Evolutionary conservation across 2,797 vertebrate species (phyloP), one percentile per base, ranked within the genome.

Genomic region (Phoebastria nigripes): DNA sequence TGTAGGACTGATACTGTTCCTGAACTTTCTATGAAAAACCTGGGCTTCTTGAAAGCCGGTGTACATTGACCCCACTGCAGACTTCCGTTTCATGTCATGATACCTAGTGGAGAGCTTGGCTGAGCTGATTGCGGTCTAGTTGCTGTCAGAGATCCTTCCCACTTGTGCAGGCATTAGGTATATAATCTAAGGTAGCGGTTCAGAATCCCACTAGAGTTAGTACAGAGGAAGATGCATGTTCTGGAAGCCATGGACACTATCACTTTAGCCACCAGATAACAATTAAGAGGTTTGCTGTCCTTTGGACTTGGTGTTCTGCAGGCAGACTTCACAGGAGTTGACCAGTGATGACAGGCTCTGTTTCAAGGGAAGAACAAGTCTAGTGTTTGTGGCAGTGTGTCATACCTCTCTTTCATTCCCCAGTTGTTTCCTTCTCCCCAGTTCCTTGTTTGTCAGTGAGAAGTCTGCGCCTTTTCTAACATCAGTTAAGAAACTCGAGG

Each of bases 141-240:
- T 90, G n/a, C 35, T 87, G 51, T 58, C 66, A 20, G 35, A 31
- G 44, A 33, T 42, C 56, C 44, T 90, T 82, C n/a, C 52, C 29
- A 8, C 44, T 59, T 44, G 49, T 69, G 46, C 76, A 82, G 52
- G 39, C 20, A 18, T 31, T 54, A 46, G 10, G 10, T 69, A 2
- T 42, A 4, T 19, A 37, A 42, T 24, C 86, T 72, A 37, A 61
- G 33, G n/a, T 2, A 42, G 26, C 0, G 0, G 56, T 22, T 82
- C 42, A 82, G 66, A 73, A 58, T 51, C 26, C 26, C 35, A 8
- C 16, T 74, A 1, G 49, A 7, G 59, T 70, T 58, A 67, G 29
- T 42, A 12, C 24, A 58, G 66, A 54, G 52, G 47, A 39, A 92
- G 37, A 22, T 39, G 41, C 9, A 1, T 63, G 76, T 58, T 59